phyloP scores from a whole-genome alignment of 2,113 vertebrate species.

The Etia nguti region DNA sequence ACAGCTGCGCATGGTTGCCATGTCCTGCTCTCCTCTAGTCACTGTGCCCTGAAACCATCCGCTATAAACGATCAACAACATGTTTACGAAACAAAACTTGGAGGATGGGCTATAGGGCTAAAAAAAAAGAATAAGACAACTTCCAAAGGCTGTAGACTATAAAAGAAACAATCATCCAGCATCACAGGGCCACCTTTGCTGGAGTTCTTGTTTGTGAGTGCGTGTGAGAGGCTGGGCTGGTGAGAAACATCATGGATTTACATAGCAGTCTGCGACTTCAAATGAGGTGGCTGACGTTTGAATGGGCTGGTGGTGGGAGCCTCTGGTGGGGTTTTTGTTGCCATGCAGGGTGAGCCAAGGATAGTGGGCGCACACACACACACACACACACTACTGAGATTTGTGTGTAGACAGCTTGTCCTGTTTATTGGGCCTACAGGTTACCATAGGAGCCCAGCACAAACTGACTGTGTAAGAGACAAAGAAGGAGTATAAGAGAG shows the following conservation, averaged over 20 bases:
- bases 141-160: slow-evolving; percentile 42
- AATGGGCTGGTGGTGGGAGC: slow-evolving; percentile 63
- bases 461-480: slow-evolving; percentile 39
- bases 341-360: slow-evolving; percentile 62
- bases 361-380: slow-evolving; percentile 57
- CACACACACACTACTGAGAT: slow-evolving; percentile 41
- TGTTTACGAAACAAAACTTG: slow-evolving; percentile 48
- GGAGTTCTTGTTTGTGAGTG: slow-evolving; percentile 40
- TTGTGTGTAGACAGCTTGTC: slow-evolving; percentile 60
- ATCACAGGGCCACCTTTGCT: slow-evolving; percentile 61
- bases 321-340: slow-evolving; percentile 67
- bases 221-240: slow-evolving; percentile 44
- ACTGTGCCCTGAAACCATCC: slow-evolving; percentile 15
- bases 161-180: slow-evolving; percentile 50
- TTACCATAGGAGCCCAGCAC: slow-evolving; percentile 64
- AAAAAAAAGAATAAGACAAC: not conserved
- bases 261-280: slow-evolving; percentile 64
- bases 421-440: slow-evolving; percentile 62
- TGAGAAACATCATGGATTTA: slow-evolving; percentile 68
- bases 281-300: slow-evolving; percentile 66
- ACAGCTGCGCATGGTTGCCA: slow-evolving; percentile 58
- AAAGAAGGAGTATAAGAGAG: slow-evolving; percentile 39
- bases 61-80: slow-evolving; percentile 7
- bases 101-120: slow-evolving; percentile 6
- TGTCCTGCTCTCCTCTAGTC: slow-evolving; percentile 50